Evolutionary conservation across 2,797 vertebrate genomes (phyloP), one percentile per base, ranked within the genome.

Genomic region (Phrynocephalus guinanensis): DNA sequence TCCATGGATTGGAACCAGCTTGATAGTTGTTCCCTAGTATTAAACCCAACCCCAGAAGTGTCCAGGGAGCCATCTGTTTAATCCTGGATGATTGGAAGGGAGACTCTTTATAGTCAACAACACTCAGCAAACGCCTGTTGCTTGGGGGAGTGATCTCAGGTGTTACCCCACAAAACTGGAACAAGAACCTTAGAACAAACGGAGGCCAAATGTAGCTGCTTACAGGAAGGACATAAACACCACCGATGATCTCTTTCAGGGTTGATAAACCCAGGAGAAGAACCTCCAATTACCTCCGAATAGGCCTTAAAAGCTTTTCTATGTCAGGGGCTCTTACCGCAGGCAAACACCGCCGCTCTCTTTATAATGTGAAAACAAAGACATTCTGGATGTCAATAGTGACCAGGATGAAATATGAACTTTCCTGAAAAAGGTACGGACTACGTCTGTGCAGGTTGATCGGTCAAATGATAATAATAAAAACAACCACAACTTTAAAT

Each of bases 21-120:
- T 44, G 38, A 44, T 44, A 44, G 38, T 44, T 44, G 3, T 44
- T 44, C 38, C 38, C 38, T 44, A 44, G 38, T 44, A 5, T 44
- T 44, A 44, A 44, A 44, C 38, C 38, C 38, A 44, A 44, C 38
- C 38, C 38, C 38, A 44, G 3, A 44, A 44, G 38, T 44, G 38
- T 44, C 38, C 52, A 8, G 90, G 38, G 86, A 92, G 91, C 94
- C 95, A 95, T 94, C 94, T 96, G 95, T 93, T 94, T 94, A 92
- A 94, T 93, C 83, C 89, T 93, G 86, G 84, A 90, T 92, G 92
- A 88, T 94, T 95, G 92, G 91, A 90, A 93, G 94, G 91, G 88
- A 44, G 75, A 88, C 92, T 88, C 87, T 28, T 72, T 86, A 90
- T 71, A 82, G 92, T 93, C 94, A 95, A 94, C 92, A 94, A 50